Conservation (phyloP, 2,113 vertebrate species). For the Manacus vitellinus region DNA sequence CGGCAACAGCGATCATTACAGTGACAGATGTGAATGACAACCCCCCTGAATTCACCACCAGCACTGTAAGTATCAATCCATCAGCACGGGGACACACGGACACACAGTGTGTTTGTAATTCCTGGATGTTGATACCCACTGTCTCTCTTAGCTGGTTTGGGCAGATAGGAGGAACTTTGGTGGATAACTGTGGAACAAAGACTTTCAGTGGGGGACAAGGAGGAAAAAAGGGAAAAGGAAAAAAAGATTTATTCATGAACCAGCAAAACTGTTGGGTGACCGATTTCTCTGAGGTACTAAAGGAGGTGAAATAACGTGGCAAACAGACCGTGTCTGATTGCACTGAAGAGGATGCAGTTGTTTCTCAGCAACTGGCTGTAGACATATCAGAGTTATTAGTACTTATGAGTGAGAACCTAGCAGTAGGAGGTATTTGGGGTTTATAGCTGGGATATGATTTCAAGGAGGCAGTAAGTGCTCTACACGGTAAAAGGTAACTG, state of each 20-base stretch:
- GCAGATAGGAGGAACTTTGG: background rate
- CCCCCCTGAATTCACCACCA: conserved; percentile 89
- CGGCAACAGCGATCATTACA: conserved; percentile 91
- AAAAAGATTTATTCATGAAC: background rate
- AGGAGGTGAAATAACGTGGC: background rate
- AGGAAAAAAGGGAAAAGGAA: background rate
- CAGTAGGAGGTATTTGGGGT: background rate
- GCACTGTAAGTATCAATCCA: conserved; percentile 82
- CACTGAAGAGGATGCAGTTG: background rate
- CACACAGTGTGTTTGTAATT: background rate
- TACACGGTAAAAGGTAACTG: background rate
- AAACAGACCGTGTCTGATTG: background rate
- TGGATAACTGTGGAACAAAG: background rate
- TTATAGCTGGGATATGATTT: background rate
- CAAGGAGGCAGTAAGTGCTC: background rate
- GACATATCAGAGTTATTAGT: background rate
- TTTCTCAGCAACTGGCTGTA: background rate
- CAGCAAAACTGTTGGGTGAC: background rate
- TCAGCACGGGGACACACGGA: background rate
- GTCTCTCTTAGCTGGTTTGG: background rate
- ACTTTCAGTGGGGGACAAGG: background rate
- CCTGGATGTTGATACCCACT: background rate
- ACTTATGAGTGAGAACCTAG: background rate
- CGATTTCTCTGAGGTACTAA: background rate
- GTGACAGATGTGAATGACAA: conserved; percentile 97